Percentiles rank a stretch among this genome's conserved stretches.
phyloP scores from a whole-genome alignment of 2,797 vertebrate species.

The Limosa lapponica region DNA sequence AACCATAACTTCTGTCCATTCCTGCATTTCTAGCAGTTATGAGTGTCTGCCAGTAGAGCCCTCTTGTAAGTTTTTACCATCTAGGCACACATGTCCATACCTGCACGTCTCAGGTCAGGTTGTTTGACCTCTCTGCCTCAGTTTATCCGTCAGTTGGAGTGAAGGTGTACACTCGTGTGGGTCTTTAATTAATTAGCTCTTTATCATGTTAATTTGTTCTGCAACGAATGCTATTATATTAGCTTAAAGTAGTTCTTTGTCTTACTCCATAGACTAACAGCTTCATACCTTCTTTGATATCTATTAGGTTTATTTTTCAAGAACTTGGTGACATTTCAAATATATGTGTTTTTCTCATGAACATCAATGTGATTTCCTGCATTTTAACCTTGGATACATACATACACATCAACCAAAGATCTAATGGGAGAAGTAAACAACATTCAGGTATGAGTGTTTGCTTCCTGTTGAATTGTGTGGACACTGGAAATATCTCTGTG shows the following conservation, averaged over 20 bases:
- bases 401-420: not conserved
- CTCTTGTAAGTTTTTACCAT: not conserved
- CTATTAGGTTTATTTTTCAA: not conserved
- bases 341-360: not conserved
- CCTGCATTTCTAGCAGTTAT: not conserved
- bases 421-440: not conserved
- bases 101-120: not conserved
- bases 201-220: not conserved
- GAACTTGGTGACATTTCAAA: not conserved
- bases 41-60: not conserved
- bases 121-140: not conserved
- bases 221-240: not conserved
- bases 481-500: not conserved
- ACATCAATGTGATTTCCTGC: not conserved
- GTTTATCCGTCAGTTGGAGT: not conserved
- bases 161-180: not conserved
- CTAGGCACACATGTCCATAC: not conserved
- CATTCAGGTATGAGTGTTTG: not conserved
- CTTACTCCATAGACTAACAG: not conserved
- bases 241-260: not conserved
- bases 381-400: not conserved
- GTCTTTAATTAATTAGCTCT: not conserved
- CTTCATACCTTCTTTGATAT: not conserved
- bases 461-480: not conserved
- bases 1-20: not conserved